A percentile compares a stretch with the other conserved stretches of the same genome.
phyloP scores from a whole-genome alignment of 92 coral and sea anemone species.

The Epizoanthus rinbou region DNA sequence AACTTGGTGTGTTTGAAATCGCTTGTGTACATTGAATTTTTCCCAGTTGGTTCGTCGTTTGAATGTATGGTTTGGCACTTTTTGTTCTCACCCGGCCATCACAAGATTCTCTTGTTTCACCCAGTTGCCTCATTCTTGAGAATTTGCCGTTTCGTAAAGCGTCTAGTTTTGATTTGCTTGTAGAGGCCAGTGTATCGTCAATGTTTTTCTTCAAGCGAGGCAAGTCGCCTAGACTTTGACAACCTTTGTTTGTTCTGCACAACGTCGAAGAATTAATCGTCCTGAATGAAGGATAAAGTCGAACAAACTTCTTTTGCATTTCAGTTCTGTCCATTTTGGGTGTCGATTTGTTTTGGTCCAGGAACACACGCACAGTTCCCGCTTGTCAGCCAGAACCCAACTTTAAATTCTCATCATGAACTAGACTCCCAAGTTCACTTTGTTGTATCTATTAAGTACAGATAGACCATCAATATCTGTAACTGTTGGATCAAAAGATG shows the following conservation, averaged over 20 bases:
- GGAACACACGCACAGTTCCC: no score
- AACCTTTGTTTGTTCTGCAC: background rate
- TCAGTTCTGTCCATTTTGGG: constrained; percentile 5
- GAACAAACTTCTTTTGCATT: constrained; percentile 4
- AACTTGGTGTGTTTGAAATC: background rate
- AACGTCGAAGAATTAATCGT: background rate
- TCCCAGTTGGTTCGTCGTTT: background rate
- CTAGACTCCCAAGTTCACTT: no score
- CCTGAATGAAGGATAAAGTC: background rate
- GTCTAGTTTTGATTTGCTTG: no score
- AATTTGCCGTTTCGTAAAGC: background rate
- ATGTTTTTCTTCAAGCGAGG: constrained; percentile 8
- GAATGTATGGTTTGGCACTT: background rate
- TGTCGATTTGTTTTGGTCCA: background rate
- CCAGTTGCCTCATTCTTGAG: constrained; percentile 8
- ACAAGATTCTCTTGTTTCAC: background rate
- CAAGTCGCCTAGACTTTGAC: constrained; percentile 2
- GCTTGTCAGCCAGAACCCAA: no score
- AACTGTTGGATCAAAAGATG: constrained; percentile 15
- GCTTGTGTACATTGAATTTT: constrained; percentile 14
- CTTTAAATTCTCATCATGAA: no score
- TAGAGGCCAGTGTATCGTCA: constrained; percentile 1
- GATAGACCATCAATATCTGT: background rate
- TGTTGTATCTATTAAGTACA: no score
- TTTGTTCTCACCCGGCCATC: background rate